phyloP scores from a whole-genome alignment of 1,140 invertebrate genomes.

The Penaeus vannamei region DNA sequence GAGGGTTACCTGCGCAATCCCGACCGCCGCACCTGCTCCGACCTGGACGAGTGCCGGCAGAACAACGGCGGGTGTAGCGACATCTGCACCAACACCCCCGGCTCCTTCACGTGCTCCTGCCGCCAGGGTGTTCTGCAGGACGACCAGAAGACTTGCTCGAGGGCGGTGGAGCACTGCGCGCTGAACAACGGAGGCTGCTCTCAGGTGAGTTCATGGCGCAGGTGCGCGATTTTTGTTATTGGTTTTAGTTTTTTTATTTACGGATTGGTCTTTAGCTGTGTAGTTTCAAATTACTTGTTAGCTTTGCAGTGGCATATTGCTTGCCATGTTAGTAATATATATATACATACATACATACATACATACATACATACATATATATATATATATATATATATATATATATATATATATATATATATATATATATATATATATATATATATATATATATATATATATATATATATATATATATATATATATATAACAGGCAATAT shows the following conservation, averaged over 20 bases:
- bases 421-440: no score
- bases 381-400: no score
- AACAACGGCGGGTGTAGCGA: conserved; percentile 68
- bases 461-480: no score
- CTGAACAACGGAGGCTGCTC: conserved; percentile 65
- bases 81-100: conserved; percentile 66
- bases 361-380: no score
- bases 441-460: no score
- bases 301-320: no score
- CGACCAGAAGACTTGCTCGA: conserved; percentile 77
- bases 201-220: conserved; percentile 36
- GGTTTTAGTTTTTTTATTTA: background rate
- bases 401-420: no score
- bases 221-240: background rate
- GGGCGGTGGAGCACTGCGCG: conserved; percentile 83
- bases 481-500: no score
- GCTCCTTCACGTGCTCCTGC: conserved; percentile 63
- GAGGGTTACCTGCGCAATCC: conserved; percentile 78
- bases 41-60: conserved; percentile 67
- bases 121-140: conserved; percentile 76
- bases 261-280: no score
- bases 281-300: no score
- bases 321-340: no score
- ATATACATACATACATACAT: no score
- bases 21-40: conserved; percentile 71